Base-by-base conservation (phyloP, 2,113 vertebrate species). In the Physeter macrocephalus region DNA sequence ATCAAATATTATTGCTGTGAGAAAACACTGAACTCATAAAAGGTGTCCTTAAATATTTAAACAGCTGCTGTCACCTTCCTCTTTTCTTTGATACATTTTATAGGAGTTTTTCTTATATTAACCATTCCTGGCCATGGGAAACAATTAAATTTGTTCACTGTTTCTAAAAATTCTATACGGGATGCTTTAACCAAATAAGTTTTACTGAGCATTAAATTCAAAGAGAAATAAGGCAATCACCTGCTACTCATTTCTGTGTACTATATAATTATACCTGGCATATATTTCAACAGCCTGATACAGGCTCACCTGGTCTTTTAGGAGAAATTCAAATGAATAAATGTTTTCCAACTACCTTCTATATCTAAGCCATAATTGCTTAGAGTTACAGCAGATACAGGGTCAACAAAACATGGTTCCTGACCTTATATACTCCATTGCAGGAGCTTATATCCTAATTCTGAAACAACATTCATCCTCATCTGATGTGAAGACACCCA, bases 1-100 rank as follows among this genome's bases (percentile, higher is more conserved):
- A 88, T 93, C 52, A 95, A 92, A 84, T 95, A 9, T 82, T 94
- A 85, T 85, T 92, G 54, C 90, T 89, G 4, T 46, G 25, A 93
- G 90, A 95, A 96, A 96, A 87, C 36, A 54, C 49, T 21, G 43
- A 46, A 64, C 54, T 92, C 20, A 69, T 89, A 90, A 94, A 94
- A 83, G 41, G 29, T 92, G 10, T 75, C 57, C 41, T 90, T 92
- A 97, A 96, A 85, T 92, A 93, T 94, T 95, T 67, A 93, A 93
- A 95, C 52, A 95, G 78, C 52, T 88, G 49, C 54, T 88, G 36
- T 83, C 43, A 41, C n/a, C 27, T 78, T 93, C 62, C 57, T 91
- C 82, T 80, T 90, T 95, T 87, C 25, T 64, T 88, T 78, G 59
- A 90, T 92, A 84, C 25, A 59, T 69, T 82, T 89, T 66, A 94